These are phyloP conservation scores for Ahaetulla prasina DNA, from an alignment of 2,113 vertebrate species.

Conservation along the genomic window DNA sequence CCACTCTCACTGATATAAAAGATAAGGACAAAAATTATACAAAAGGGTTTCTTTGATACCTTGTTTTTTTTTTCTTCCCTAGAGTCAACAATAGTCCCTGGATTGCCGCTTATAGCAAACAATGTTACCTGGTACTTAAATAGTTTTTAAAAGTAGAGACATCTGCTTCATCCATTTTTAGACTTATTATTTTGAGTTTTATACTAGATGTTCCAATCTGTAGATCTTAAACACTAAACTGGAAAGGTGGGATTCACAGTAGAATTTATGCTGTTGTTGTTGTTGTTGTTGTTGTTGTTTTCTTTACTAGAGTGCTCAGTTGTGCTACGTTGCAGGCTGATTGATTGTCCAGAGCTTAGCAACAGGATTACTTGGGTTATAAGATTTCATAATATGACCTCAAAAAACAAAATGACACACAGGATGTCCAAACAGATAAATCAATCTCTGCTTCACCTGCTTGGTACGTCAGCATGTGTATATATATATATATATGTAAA, in stretches of 20 bases:
- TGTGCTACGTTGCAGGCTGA: not conserved
- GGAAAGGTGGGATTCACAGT: not conserved
- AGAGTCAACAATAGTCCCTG: not conserved
- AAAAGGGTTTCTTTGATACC: not conserved
- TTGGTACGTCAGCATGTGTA: not conserved
- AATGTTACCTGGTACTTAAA: not conserved
- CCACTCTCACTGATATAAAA: not conserved
- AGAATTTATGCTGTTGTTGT: not conserved
- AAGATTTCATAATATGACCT: not conserved
- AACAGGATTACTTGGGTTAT: not conserved
- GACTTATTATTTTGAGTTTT: not conserved
- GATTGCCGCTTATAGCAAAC: not conserved
- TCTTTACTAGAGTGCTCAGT: not conserved
- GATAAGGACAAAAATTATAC: not conserved
- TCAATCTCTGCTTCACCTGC: not conserved
- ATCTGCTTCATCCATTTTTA: not conserved
- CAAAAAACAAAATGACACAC: not conserved
- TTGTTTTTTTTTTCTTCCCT: not conserved
- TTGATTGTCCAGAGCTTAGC: not conserved
- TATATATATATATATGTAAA: not conserved
- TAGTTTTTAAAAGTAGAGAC: not conserved
- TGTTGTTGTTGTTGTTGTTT: not conserved
- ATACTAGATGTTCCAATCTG: not conserved
- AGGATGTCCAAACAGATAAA: not conserved
- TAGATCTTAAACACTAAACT: not conserved